These are phyloP conservation scores for Atherix ibis DNA, from an alignment of 2,888 invertebrate species.

Conservation along the genomic window DNA sequence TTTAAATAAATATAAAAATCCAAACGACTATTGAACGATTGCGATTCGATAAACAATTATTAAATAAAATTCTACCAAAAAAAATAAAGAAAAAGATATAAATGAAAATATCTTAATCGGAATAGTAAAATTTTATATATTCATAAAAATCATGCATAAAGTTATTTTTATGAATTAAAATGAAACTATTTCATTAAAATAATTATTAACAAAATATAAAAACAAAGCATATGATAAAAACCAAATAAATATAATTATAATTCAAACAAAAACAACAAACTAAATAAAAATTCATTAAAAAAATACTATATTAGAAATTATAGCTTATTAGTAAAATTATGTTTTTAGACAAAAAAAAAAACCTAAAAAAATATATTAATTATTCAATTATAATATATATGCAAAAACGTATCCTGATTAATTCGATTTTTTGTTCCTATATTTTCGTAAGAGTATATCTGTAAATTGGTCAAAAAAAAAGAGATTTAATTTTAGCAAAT, in stretches of 20 bases:
- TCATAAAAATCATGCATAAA: neutral
- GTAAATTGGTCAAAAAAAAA: too few species aligned
- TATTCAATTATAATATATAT: too few species aligned
- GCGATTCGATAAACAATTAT: neutral
- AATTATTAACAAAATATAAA: neutral
- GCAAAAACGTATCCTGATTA: too few species aligned
- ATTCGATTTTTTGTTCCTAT: too few species aligned
- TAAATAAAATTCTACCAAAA: neutral
- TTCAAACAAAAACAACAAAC: neutral
- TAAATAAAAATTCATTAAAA: neutral
- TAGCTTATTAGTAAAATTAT: too few species aligned
- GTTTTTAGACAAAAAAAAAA: too few species aligned
- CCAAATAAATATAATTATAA: neutral
- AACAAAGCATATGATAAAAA: too few species aligned
- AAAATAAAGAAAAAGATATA: conserved; percentile 1
- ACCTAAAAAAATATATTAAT: too few species aligned
- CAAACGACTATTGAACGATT: too few species aligned
- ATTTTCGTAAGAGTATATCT: too few species aligned
- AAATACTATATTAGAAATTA: conserved; percentile 1
- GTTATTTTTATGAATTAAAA: neutral
- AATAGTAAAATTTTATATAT: neutral
- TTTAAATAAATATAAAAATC: too few species aligned
- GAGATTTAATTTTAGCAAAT: too few species aligned
- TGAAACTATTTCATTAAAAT: neutral
- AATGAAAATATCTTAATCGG: neutral